Evolutionary conservation across 2,888 invertebrate genomes (phyloP), one percentile per base, ranked within the genome.

Genomic region (Ecliptopera silaceata): DNA sequence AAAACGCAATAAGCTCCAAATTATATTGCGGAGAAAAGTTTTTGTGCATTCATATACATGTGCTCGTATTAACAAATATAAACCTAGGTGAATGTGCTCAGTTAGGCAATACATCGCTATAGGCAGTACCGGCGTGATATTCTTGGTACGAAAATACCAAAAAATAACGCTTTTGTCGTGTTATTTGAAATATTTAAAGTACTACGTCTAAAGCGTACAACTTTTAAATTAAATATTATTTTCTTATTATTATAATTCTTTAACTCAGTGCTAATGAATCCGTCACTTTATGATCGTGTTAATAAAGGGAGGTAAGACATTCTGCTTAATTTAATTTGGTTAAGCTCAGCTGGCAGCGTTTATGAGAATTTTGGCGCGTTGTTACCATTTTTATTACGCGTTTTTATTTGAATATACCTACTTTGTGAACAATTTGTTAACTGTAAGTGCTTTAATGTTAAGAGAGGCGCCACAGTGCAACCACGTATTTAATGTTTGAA

Each of bases 251-350:
- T 41, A 5, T 50, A 59, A 38, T 44, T 44, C 48, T 51, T 39
- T 15, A 48, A 45, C 45, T 41, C 3, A 22, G 26, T 34, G 44
- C 17, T 46, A 51, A 50, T 61, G 56, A 45, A 45, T 48, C 34
- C 43, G 22, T 43, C 29, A 42, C 36, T 48, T 47, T 55, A 61
- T 57, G 54, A 46, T 54, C 51, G 48, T 56, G 51, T 51, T 60
- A 56, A 56, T 62, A 54, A 59, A 62, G 34, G 45, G 29, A 56
- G 59, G 20, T 43, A 39, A 49, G 50, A 36, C 34, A 57, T 62
- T 55, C 17, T 38, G 58, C 41, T 58, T 54, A 53, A 64, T 62
- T 64, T 58, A 62, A 62, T 64, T 61, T 56, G 53, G 51, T 48
- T 39, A 43, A 58, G 58, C 56, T 45, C 53, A 61, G 62, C 48